A percentile compares a stretch with the other conserved stretches of the same genome.
phyloP scores from a whole-genome alignment of 1,140 invertebrate genomes.

The Drosophila eugracilis region DNA sequence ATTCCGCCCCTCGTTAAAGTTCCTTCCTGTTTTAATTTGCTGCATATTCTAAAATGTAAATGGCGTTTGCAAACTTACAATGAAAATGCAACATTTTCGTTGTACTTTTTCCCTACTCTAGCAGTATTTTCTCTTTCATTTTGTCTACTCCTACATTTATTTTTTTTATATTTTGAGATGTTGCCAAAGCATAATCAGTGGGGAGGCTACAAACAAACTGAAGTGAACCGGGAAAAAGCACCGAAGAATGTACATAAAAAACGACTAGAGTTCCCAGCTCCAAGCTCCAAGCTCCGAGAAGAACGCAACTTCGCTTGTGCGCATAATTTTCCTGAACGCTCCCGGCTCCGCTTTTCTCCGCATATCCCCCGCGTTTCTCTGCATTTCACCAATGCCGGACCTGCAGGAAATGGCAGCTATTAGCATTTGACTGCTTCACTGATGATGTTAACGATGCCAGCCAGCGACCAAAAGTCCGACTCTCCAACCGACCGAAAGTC shows the following conservation, averaged over 20 bases:
- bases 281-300: constrained; percentile 22
- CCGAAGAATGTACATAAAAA: constrained; percentile 21
- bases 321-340: constrained; percentile 78
- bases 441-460: constrained; percentile 80
- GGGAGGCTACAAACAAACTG: constrained; percentile 55
- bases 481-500: constrained; percentile 39
- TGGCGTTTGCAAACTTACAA: constrained; percentile 43
- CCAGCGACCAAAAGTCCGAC: constrained; percentile 21
- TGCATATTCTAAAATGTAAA: constrained; percentile 80
- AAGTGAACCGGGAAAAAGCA: constrained; percentile 45
- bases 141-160: neutral
- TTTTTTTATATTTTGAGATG: neutral
- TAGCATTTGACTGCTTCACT: constrained; percentile 82
- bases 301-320: constrained; percentile 69
- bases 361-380: neutral
- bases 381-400: constrained; percentile 55
- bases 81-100: constrained; percentile 69
- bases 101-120: constrained; percentile 23
- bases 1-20: constrained; percentile 49
- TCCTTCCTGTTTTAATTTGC: constrained; percentile 69
- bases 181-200: constrained; percentile 62
- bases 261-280: constrained; percentile 11
- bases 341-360: constrained; percentile 27
- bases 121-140: constrained; percentile 34
- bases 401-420: constrained; percentile 81